Base-by-base conservation (phyloP, 1,140 invertebrate species). In the Babylonia areolata region DNA sequence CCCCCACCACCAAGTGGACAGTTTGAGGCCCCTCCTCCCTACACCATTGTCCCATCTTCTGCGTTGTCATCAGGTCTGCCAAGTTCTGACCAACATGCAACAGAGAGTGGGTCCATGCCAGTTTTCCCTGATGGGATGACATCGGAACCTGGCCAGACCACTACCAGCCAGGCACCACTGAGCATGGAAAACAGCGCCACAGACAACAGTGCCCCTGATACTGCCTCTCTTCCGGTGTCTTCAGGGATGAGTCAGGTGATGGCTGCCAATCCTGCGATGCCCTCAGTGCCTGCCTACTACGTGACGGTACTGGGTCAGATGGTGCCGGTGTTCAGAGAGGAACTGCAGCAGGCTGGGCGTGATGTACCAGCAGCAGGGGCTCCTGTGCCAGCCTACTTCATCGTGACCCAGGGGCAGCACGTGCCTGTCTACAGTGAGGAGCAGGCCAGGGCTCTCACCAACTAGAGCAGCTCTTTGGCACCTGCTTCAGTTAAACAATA, bases 401-500 rank as follows among this genome's bases (percentile, higher is more conserved):
- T 77, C 75, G 40, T 77, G 75, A 77, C 37, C 37, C 35, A 40
- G 35, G 75, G 75, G 2, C 75, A 77, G 75, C 75, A 77, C 35
- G 75, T 77, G 75, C 75, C 75, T 3, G 75, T 77, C 75, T 77
- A 77, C 75, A 77, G 75, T 20, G 75, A 77, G 37, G 75, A 77
- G 17, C 75, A 77, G 37, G 75, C 28, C 28, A 3, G 35, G 20
- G 37, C 37, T 2, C 37, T 77, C 15, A 2, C 35, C 37, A 77
- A 77, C 75, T 77, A 77, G 46, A 51, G 46, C 46, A 51, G n/a
- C n/a, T n/a, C n/a, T n/a, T n/a, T n/a, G n/a, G n/a, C n/a, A n/a
- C n/a, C n/a, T n/a, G n/a, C n/a, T n/a, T n/a, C n/a, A n/a, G n/a
- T n/a, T n/a, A n/a, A n/a, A n/a, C n/a, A n/a, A n/a, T n/a, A n/a